Conservation (phyloP, 2,888 invertebrate species). For the Sarcophaga subvicina region DNA sequence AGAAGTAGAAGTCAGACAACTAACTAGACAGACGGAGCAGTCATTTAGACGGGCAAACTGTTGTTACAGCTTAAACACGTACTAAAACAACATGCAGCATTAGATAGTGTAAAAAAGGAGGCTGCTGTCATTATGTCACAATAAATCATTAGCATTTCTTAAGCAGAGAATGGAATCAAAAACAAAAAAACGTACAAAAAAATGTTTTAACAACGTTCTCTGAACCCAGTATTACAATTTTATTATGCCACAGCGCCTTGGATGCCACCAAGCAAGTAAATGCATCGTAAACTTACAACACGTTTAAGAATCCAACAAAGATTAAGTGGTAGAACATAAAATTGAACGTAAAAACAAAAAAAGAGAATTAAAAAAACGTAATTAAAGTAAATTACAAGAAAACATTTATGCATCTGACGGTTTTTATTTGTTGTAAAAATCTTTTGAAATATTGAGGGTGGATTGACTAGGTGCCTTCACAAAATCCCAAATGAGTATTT, state of each 20-base stretch:
- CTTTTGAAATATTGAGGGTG: too few species aligned
- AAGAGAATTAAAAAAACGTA: neutral
- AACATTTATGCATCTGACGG: too few species aligned
- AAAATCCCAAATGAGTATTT: too few species aligned
- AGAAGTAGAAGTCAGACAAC: slow-evolving; percentile 12
- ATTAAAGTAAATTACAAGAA: neutral
- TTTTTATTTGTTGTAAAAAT: too few species aligned
- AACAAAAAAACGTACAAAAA: slow-evolving; percentile 29
- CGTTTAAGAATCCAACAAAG: slow-evolving; percentile 34
- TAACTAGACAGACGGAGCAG: slow-evolving; percentile 3
- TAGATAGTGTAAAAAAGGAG: slow-evolving; percentile 31
- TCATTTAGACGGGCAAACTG: neutral
- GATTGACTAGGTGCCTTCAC: too few species aligned
- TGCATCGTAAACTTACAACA: slow-evolving; percentile 37
- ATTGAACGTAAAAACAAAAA: neutral
- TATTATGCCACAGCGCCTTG: slow-evolving; percentile 8
- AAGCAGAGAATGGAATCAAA: slow-evolving; percentile 9
- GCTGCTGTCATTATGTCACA: slow-evolving; percentile 59
- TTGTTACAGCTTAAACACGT: neutral
- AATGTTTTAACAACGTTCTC: slow-evolving; percentile 25
- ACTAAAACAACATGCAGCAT: neutral
- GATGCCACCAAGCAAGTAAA: neutral
- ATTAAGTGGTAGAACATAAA: neutral
- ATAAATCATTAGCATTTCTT: slow-evolving; percentile 62
- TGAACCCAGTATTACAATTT: slow-evolving; percentile 4